phyloP scores from a whole-genome alignment of 2,797 vertebrate species.

The Nyctalus aviator region DNA sequence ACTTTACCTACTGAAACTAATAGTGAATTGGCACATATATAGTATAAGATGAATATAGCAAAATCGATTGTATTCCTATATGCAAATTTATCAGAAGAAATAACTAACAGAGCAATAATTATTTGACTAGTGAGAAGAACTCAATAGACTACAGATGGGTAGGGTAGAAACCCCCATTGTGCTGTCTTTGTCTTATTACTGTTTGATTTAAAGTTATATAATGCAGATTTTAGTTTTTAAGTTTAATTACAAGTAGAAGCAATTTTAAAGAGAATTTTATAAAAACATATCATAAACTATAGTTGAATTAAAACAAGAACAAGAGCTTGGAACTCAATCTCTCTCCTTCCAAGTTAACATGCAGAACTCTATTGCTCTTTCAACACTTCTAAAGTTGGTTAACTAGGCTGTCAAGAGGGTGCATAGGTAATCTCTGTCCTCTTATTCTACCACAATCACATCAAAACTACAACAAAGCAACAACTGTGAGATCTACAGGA shows the following conservation, averaged over 20 bases:
- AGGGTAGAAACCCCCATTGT: neutral
- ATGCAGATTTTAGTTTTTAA: slow-evolving; percentile 18
- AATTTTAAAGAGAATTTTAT: neutral
- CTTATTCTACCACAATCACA: neutral
- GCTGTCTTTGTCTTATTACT: neutral
- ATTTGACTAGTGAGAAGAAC: neutral
- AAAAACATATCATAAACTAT: neutral
- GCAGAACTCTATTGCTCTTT: neutral
- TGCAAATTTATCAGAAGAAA: neutral
- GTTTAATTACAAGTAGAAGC: neutral
- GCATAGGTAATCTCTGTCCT: neutral
- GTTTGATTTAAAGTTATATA: neutral
- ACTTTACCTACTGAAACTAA: neutral
- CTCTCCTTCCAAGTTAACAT: neutral
- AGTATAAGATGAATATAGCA: neutral
- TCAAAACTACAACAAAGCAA: neutral
- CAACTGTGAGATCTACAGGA: neutral
- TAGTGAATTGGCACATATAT: neutral
- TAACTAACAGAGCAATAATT: slow-evolving; percentile 31
- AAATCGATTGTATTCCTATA: neutral
- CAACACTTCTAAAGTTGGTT: neutral
- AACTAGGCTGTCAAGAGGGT: neutral
- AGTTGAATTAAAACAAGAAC: neutral
- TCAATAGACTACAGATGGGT: neutral
- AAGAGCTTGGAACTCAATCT: neutral